Evolutionary conservation across 2,113 vertebrate genomes (phyloP), one percentile per base, ranked within the genome.

Genomic region (Drymodes brunneopygia): DNA sequence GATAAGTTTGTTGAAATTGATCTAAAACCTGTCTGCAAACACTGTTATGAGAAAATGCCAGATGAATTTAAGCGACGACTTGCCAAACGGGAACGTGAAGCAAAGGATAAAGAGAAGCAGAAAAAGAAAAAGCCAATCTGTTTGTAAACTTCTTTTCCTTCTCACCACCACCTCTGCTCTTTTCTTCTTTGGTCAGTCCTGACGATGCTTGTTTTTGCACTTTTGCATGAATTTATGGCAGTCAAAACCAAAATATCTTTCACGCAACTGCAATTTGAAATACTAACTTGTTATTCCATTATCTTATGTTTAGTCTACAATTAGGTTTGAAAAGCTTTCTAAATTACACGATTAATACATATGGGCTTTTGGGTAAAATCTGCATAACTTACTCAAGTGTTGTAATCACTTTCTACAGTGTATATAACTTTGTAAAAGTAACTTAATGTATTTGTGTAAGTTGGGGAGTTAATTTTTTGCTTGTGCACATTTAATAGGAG

Each of bases 1-100:
- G 99, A 99, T 98, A 99, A 99, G 93, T 99, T 99, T 99, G 99
- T 99, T 98, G 99, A 99, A 98, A 98, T 99, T 97, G 99, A 99
- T 97, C 98, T 99, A 97, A 99, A 99, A 97, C 99, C 99, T 44
- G 98, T 99, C 97, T 99, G 99, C 98, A 99, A 99, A 97, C 98
- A 98, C 97, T 99, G 99, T 98, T 99, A 99, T 23, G 99, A 99
- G 94, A 98, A 98, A 98, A 98, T 99, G 98, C 99, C 99, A 20
- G 99, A 99, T 65, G 99, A 99, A 97, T 98, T 99, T 98, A 99
- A 99, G 96, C 98, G 99, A 81, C 98, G 99, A 85, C 98, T 99
- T 97, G 98, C 99, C 89, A 99, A 98, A 94, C 98, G 98, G 19
- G 99, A 99, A 72, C 98, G 98, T 23, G 99, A 99, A 96, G 98